These are phyloP conservation scores for Sebastes nivosus DNA, from an alignment of 2,797 vertebrate genomes.

Conservation along the genomic window DNA sequence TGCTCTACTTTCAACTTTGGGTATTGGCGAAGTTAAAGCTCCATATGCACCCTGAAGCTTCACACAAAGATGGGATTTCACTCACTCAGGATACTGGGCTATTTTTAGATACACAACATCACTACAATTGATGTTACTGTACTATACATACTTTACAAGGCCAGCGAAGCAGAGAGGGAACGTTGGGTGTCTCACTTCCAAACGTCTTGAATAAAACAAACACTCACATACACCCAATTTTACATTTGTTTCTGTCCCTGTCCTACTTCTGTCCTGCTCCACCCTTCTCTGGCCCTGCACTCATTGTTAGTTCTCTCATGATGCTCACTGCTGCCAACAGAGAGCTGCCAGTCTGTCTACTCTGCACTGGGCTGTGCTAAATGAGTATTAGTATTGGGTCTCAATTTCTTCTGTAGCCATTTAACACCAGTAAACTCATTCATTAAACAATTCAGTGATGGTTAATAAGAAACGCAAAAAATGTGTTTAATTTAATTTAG, in stretches of 20 bases:
- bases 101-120: background rate
- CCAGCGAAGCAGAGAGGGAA: background rate
- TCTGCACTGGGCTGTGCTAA: background rate
- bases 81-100: background rate
- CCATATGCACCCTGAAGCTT: conserved; percentile 24
- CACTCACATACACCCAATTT: background rate
- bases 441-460: background rate
- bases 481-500: background rate
- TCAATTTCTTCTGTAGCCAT: background rate
- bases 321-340: conserved; percentile 17
- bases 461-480: background rate
- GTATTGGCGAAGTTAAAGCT: conserved; percentile 26
- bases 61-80: conserved; percentile 4
- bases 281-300: background rate
- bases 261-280: conserved; percentile 13
- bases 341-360: background rate
- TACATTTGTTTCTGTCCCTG: background rate
- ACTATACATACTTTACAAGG: background rate
- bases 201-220: background rate
- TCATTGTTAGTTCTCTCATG: conserved; percentile 18
- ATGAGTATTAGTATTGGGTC: background rate
- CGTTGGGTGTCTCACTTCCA: background rate
- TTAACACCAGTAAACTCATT: background rate
- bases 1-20: conserved; percentile 72
- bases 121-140: background rate